Percentiles rank a stretch among this genome's conserved stretches.
Evolutionary conservation across 1,140 invertebrate species (phyloP).

Genomic region (Euglossa dilemma): DNA sequence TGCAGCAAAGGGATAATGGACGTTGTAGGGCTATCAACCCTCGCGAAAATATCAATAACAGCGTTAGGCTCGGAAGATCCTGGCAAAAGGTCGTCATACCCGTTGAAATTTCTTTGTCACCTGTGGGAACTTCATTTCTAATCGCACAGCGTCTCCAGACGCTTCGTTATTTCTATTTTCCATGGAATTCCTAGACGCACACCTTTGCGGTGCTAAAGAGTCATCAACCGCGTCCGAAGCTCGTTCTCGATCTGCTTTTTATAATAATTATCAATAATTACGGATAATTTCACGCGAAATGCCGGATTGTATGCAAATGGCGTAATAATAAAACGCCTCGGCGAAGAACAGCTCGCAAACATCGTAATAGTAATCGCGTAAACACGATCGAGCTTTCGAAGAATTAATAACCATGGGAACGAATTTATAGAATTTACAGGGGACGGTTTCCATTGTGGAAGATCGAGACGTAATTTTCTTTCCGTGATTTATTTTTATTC

Average conservation of each 20-base stretch:
- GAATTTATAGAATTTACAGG: background rate
- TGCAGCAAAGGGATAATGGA: no score
- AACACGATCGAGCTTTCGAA: background rate
- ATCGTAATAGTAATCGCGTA: slow-evolving; percentile 1
- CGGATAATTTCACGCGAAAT: slow-evolving; percentile 5
- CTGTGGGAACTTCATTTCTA: slow-evolving; percentile 5
- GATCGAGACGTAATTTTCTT: background rate
- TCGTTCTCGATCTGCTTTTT: background rate
- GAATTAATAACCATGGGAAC: background rate
- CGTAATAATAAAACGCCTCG: slow-evolving; percentile 18
- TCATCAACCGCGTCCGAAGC: slow-evolving; percentile 12
- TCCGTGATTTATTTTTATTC: background rate
- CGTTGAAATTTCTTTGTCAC: background rate
- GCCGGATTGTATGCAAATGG: slow-evolving; percentile 23
- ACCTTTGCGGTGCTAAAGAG: background rate
- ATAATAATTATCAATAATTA: slow-evolving; percentile 40
- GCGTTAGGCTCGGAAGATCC: background rate
- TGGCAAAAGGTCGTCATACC: background rate
- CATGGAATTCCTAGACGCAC: slow-evolving; percentile 7
- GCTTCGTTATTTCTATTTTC: background rate
- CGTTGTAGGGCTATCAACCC: no score
- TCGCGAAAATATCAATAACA: background rate
- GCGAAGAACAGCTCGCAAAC: background rate
- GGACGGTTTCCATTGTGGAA: background rate
- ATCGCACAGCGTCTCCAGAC: background rate